phyloP scores from a whole-genome alignment of 2,113 vertebrate genomes.

The Gasterosteus nipponicus region DNA sequence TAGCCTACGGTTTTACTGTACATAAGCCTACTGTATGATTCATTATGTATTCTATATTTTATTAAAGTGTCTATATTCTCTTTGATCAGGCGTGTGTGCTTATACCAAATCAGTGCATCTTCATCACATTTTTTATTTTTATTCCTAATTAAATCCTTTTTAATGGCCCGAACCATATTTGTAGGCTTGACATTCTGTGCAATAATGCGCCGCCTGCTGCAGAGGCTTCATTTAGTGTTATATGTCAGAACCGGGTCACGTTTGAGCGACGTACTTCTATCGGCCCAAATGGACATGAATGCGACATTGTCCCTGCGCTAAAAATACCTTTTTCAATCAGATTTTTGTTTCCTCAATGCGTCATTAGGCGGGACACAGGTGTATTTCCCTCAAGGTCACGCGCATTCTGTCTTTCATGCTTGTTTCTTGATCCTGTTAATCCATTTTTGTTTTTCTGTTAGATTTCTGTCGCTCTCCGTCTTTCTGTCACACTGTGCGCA shows the following conservation, averaged over 20 bases:
- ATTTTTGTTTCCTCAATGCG: not conserved
- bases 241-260: not conserved
- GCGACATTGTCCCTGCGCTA: not conserved
- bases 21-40: slow-evolving; percentile 77
- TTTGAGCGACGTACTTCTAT: not conserved
- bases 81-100: slow-evolving; percentile 78
- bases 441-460: not conserved
- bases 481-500: not conserved
- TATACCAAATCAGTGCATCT: slow-evolving; percentile 64
- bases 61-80: slow-evolving; percentile 84
- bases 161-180: not conserved
- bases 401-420: not conserved
- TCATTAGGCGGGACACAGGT: slow-evolving; percentile 8
- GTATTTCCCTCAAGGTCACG: slow-evolving; percentile 3
- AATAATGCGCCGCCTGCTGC: not conserved
- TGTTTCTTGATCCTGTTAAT: not conserved
- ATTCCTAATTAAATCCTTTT: not conserved
- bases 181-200: slow-evolving; percentile 38
- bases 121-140: slow-evolving; percentile 9
- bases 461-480: not conserved
- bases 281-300: not conserved
- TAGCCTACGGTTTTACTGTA: slow-evolving; percentile 75
- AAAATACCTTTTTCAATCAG: not conserved
- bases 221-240: not conserved
- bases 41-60: slow-evolving; percentile 82